Conservation (phyloP, 2,888 invertebrate species). For the Polydrusus tereticollis region DNA sequence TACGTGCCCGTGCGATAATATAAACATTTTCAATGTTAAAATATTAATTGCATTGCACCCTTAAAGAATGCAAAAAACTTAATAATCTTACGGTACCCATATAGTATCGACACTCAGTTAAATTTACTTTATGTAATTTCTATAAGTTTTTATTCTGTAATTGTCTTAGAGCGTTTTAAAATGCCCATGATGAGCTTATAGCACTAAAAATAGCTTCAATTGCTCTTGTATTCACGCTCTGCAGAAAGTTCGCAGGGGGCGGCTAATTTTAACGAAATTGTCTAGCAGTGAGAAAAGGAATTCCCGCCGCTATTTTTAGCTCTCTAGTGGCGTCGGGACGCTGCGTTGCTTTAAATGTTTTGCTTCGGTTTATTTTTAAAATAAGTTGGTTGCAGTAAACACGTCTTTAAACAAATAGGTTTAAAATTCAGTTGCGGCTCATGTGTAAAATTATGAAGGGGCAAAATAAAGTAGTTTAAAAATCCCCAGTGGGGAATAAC, state of each 20-base stretch:
- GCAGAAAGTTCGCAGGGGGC: slow-evolving; percentile 60
- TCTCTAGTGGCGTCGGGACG: slow-evolving; percentile 57
- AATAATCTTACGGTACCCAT: too few relatives aligned
- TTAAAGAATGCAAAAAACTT: too few relatives aligned
- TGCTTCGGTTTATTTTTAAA: slow-evolving; percentile 43
- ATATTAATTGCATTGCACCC: too few relatives aligned
- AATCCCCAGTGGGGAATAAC: too few relatives aligned
- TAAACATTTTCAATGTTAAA: too few relatives aligned
- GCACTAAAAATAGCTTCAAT: slow-evolving; percentile 2
- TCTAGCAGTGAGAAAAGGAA: slow-evolving; percentile 58
- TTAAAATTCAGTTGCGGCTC: neutral
- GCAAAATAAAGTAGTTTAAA: neutral
- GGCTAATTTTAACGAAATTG: slow-evolving; percentile 56
- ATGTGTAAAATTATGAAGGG: neutral
- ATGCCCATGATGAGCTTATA: neutral
- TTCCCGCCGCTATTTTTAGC: slow-evolving; percentile 59
- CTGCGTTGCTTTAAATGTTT: slow-evolving; percentile 26
- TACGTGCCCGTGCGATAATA: too few relatives aligned
- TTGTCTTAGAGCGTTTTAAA: neutral
- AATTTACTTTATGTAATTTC: too few relatives aligned
- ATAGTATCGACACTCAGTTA: too few relatives aligned
- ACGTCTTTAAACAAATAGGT: slow-evolving; percentile 14
- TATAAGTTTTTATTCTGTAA: too few relatives aligned
- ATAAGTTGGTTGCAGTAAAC: slow-evolving; percentile 35
- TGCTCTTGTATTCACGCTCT: slow-evolving; percentile 11